These are phyloP conservation scores for Metopia argyrocephala DNA, from an alignment of 2,888 invertebrate genomes.

Conservation along the genomic window DNA sequence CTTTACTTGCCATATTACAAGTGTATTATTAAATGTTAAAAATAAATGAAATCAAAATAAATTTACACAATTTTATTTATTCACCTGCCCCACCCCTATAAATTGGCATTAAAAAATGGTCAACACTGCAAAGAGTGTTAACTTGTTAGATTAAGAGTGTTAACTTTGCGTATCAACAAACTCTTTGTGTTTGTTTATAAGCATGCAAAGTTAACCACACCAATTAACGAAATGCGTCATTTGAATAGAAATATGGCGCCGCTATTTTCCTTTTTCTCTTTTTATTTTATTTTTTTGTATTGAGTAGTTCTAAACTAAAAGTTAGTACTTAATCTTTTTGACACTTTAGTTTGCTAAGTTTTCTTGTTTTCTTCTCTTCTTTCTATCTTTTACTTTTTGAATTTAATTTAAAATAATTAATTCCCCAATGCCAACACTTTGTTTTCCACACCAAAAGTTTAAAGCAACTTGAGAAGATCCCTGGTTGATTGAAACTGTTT, in stretches of 20 bases:
- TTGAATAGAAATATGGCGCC: slow-evolving; percentile 10
- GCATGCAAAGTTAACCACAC: neutral
- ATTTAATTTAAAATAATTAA: slow-evolving; percentile 64
- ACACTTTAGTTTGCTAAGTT: slow-evolving; percentile 1
- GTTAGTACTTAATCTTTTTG: neutral
- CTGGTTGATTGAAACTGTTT: neutral
- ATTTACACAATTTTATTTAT: too few relatives aligned
- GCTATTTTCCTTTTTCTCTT: neutral
- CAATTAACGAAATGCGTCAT: neutral
- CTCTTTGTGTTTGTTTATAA: too few relatives aligned
- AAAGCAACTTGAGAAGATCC: neutral
- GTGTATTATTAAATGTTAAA: slow-evolving; percentile 42
- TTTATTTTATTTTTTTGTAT: neutral
- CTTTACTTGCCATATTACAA: slow-evolving; percentile 53
- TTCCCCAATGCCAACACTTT: slow-evolving; percentile 65
- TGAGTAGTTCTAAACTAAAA: neutral
- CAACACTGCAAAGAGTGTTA: neutral
- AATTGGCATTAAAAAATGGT: neutral
- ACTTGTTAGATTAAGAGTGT: too few relatives aligned
- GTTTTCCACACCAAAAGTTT: slow-evolving; percentile 4
- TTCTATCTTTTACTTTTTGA: neutral
- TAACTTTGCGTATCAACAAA: too few relatives aligned
- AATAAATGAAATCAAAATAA: neutral
- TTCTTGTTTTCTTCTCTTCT: neutral
- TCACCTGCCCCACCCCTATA: neutral